Base-by-base conservation (phyloP, 2,797 vertebrate species). In the Saxicola maurus region DNA sequence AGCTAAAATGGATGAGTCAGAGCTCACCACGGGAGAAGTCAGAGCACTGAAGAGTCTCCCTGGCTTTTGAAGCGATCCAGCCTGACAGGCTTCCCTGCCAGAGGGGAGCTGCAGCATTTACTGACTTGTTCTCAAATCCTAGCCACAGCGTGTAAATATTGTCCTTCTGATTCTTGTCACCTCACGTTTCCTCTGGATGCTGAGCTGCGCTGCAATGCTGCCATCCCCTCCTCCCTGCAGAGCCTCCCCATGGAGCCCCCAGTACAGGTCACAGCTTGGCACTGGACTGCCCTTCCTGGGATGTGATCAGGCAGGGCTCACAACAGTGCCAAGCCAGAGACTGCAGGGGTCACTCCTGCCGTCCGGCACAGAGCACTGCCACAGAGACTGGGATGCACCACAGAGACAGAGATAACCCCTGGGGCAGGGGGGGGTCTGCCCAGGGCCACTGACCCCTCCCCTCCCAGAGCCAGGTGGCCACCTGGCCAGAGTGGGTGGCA, bases 1-100 rank as follows among this genome's bases (percentile, higher is more conserved):
- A 94, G 96, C 90, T 94, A 95, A 96, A 95, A 97, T 3, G 86
- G 95, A 97, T 97, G 97, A 97, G 94, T 97, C 97, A 96, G 96
- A 97, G 94, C 96, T 93, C 91, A 72, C 74, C 21, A 87, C 9
- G 65, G 96, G 94, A 91, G 88, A 89, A 91, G 94, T 84, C 76
- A 31, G 94, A 94, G 91, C 76, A n/a, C 96, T 90, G 94, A 96
- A 96, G 94, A 95, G 83, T 55, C 78, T 77, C 18, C 65, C 76
- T 23, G 17, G 94, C 38, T 86, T 94, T 71, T 93, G 96, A 95
- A 94, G 92, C 38, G 6, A 97, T 96, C 87, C 75, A 16, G 69
- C 27, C 51, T 94, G 97, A 97, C 97, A 97, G 96, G 91, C 91
- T 35, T 48, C 61, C 71, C 84, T 18, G 93, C 95, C 53, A 9